Conservation (phyloP, 2,888 invertebrate species). For the Lasioglossum calceatum region DNA sequence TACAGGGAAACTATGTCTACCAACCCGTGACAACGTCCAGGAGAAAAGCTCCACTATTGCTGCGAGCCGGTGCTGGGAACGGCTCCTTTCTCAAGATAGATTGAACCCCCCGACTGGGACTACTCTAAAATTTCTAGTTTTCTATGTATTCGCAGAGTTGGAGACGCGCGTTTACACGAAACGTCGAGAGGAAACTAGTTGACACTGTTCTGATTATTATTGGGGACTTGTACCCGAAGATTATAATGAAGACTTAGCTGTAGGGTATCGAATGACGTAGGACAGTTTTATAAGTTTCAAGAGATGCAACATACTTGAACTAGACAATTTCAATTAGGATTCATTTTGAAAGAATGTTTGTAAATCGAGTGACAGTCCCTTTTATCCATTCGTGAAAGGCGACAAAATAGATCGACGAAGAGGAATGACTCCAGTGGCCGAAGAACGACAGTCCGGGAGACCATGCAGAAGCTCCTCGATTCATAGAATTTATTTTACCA, state of each 20-base stretch:
- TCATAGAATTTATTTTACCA: constrained; percentile 28
- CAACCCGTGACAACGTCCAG: constrained; percentile 80
- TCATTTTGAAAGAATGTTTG: background rate
- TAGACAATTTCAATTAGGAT: background rate
- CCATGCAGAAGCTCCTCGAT: constrained; percentile 11
- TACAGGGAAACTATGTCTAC: constrained; percentile 81
- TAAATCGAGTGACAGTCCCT: background rate
- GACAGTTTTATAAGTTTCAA: background rate
- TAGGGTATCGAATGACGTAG: background rate
- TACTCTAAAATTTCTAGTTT: constrained; percentile 44
- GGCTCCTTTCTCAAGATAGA: constrained; percentile 81
- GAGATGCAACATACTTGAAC: too few species aligned
- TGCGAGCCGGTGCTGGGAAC: constrained; percentile 75
- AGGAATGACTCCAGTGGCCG: constrained; percentile 5
- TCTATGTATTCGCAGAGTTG: constrained; percentile 22
- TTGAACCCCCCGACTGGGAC: constrained; percentile 52
- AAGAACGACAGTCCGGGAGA: background rate
- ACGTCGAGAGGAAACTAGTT: constrained; percentile 36
- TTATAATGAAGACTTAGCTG: background rate
- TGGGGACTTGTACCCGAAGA: background rate
- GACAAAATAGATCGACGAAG: background rate
- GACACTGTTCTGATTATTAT: constrained; percentile 10
- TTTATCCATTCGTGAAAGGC: background rate
- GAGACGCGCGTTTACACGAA: background rate
- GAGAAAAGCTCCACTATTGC: constrained; percentile 80